A percentile compares a stretch with the other conserved stretches of the same genome.
These are phyloP conservation scores for Oxyteleia sp. DNA, from an alignment of 2,888 invertebrate genomes.

Conservation along the genomic window DNA sequence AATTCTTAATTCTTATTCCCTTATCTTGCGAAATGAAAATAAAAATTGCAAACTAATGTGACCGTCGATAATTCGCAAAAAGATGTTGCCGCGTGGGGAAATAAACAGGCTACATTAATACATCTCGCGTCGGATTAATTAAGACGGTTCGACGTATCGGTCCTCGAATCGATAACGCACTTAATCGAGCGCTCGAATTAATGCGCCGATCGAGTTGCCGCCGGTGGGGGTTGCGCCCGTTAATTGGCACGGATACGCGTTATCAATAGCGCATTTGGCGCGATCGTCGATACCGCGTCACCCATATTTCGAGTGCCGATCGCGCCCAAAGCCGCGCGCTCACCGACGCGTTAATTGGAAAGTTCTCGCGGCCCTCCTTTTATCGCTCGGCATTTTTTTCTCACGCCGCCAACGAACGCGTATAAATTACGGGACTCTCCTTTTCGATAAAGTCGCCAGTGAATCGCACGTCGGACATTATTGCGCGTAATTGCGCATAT, in stretches of 20 bases:
- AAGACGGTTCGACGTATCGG: constrained; percentile 36
- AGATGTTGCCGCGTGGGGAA: neutral
- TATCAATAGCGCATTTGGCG: constrained; percentile 65
- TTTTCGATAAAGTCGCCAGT: constrained; percentile 24
- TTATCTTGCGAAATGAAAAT: neutral
- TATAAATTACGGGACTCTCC: constrained; percentile 31
- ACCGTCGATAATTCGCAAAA: neutral
- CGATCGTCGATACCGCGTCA: constrained; percentile 65
- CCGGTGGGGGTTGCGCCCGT: constrained; percentile 57
- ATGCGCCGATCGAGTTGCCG: constrained; percentile 18
- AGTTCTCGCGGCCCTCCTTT: constrained; percentile 46
- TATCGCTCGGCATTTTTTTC: constrained; percentile 41
- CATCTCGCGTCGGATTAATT: constrained; percentile 47
- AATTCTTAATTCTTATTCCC: neutral
- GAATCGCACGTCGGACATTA: neutral
- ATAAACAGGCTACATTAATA: constrained; percentile 21
- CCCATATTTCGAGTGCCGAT: constrained; percentile 66
- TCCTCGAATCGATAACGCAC: constrained; percentile 38
- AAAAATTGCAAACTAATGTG: constrained; percentile 18
- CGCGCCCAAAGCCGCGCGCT: constrained; percentile 30
- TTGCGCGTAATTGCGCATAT: neutral
- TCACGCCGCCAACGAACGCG: constrained; percentile 7
- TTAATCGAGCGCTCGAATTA: constrained; percentile 26
- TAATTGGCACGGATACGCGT: constrained; percentile 72
- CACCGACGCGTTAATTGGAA: constrained; percentile 59